phyloP scores from a whole-genome alignment of 2,113 vertebrate genomes.

The Eurypyga helias region DNA sequence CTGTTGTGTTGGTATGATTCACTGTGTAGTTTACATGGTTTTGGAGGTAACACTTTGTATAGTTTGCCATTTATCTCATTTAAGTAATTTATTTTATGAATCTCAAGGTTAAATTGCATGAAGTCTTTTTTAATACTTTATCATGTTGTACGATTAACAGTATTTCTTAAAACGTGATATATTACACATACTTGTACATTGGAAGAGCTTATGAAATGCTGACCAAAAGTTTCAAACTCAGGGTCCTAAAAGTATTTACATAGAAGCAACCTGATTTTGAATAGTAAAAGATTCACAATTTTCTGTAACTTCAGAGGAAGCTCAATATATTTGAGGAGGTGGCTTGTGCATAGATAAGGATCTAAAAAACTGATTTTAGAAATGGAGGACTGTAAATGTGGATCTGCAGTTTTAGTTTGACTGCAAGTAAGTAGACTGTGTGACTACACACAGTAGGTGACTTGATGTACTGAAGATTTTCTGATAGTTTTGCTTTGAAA shows the following conservation, averaged over 20 bases:
- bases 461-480: background rate
- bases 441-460: background rate
- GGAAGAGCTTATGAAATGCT: background rate
- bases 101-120: background rate
- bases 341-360: background rate
- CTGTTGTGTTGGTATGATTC: background rate
- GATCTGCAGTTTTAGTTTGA: background rate
- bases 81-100: background rate
- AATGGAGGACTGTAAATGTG: background rate
- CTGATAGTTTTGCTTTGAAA: background rate
- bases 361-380: constrained; percentile 40
- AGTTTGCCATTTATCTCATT: background rate
- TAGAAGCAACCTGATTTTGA: background rate
- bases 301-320: background rate
- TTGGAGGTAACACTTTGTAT: background rate
- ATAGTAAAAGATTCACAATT: background rate
- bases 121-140: background rate
- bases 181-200: background rate
- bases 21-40: background rate
- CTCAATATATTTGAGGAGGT: background rate
- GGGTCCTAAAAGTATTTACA: background rate
- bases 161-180: background rate
- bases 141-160: background rate
- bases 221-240: background rate
- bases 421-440: background rate